Conservation (phyloP, 2,113 vertebrate species). For the Mesocricetus auratus region DNA sequence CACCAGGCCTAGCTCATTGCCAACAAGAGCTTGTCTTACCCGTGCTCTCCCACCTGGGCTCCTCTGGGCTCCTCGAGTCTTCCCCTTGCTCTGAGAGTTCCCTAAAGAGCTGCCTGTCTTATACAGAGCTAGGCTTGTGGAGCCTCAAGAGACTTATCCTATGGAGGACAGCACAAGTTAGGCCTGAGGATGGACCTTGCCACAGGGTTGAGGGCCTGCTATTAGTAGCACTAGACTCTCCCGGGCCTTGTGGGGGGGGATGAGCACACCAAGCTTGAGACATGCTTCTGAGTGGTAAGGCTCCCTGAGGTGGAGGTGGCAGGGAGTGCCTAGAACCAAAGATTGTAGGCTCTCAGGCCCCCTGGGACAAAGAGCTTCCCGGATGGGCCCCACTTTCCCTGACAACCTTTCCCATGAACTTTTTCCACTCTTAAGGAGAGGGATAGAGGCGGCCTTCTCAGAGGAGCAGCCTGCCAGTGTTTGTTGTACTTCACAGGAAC, state of each 20-base stretch:
- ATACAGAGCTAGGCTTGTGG: not conserved
- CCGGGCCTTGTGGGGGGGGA: not conserved
- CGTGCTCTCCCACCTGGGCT: accelerated
- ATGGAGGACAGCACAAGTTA: not conserved
- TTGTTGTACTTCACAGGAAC: not conserved
- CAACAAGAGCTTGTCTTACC: not conserved
- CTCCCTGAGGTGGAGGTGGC: accelerated
- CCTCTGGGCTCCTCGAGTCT: not conserved
- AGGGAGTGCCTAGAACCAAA: not conserved
- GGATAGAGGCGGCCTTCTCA: not conserved
- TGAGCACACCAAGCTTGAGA: accelerated
- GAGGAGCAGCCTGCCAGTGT: not conserved
- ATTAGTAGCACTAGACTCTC: not conserved
- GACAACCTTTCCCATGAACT: not conserved
- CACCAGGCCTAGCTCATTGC: not conserved
- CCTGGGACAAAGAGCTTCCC: not conserved
- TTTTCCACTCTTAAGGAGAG: not conserved
- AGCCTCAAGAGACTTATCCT: not conserved
- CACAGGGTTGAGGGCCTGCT: not conserved
- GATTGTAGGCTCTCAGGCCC: not conserved
- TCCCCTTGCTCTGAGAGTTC: not conserved
- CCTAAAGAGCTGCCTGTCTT: not conserved
- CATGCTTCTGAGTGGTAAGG: not conserved
- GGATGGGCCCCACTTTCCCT: not conserved
- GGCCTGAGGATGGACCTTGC: not conserved